Conservation (phyloP, 2,888 invertebrate species). For the Caenorhabditis uteleia region DNA sequence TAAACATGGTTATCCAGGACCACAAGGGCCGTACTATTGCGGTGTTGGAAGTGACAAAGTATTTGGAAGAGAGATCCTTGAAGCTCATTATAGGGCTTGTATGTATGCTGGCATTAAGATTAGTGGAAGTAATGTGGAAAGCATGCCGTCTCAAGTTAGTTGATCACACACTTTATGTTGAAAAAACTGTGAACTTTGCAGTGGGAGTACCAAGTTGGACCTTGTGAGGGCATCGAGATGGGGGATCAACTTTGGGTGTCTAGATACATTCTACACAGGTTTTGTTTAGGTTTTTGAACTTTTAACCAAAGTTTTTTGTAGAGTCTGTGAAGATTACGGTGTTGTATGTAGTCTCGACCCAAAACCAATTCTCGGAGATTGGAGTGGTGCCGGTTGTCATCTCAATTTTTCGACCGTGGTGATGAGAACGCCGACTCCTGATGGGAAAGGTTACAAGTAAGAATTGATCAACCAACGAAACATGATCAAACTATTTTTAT, state of each 20-base stretch:
- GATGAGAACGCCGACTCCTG: conserved; percentile 83
- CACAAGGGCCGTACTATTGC: conserved; percentile 85
- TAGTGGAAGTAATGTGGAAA: conserved; percentile 92
- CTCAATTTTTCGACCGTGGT: conserved; percentile 90
- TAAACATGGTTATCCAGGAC: conserved; percentile 48
- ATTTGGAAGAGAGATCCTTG: conserved; percentile 91
- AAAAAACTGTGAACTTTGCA: conserved; percentile 15
- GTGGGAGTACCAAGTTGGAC: conserved; percentile 72
- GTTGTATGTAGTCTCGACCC: conserved; percentile 71
- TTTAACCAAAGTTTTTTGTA: neutral
- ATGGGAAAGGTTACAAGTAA: conserved; percentile 72
- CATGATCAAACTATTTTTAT: conserved; percentile 4
- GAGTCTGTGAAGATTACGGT: conserved; percentile 72
- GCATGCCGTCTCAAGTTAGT: conserved; percentile 77
- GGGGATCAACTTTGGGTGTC: conserved; percentile 73
- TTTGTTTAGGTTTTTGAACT: neutral
- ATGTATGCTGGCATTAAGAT: conserved; percentile 90
- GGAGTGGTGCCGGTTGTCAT: conserved; percentile 90
- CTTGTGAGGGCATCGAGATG: conserved; percentile 73
- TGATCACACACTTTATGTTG: conserved; percentile 62
- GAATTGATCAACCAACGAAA: too few relatives aligned
- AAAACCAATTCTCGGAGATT: conserved; percentile 75
- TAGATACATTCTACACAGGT: conserved; percentile 71
- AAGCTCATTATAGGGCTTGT: conserved; percentile 91
- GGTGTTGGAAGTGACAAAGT: conserved; percentile 94